phyloP scores from a whole-genome alignment of 2,113 vertebrate species.

The Grus americana region DNA sequence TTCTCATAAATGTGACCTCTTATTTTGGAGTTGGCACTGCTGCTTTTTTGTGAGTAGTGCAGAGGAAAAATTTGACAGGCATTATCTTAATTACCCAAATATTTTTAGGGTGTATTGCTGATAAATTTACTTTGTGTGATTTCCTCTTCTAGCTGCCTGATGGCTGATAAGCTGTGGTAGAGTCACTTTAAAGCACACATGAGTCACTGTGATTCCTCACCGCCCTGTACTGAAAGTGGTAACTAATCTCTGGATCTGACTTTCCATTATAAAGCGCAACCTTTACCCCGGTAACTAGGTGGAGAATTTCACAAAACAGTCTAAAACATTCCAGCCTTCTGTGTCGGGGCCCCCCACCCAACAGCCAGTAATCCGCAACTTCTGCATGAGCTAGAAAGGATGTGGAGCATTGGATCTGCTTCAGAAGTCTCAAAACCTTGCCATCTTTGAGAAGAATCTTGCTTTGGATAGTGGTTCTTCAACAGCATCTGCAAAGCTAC shows the following conservation, averaged over 20 bases:
- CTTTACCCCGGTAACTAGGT: background rate
- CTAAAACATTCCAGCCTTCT: background rate
- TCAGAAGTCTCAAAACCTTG: too few relatives aligned
- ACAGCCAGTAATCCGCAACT: background rate
- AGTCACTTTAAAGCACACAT: constrained; percentile 8
- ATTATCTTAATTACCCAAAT: background rate
- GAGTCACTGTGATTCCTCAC: constrained; percentile 17
- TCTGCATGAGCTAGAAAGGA: background rate
- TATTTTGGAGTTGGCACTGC: background rate
- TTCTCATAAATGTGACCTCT: background rate
- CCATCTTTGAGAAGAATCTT: background rate
- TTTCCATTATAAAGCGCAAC: background rate
- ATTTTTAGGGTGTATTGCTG: background rate
- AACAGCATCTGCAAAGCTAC: background rate
- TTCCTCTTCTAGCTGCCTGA: background rate
- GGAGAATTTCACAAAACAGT: background rate
- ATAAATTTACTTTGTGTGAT: background rate
- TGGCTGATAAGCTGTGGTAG: background rate
- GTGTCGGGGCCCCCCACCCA: rapidly evolving
- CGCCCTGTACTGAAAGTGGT: background rate
- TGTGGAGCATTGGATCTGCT: background rate
- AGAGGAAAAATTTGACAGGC: background rate
- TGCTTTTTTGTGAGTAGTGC: background rate
- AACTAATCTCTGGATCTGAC: constrained; percentile 28
- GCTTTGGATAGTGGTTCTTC: background rate